A percentile compares a stretch with the other conserved stretches of the same genome.
These are phyloP conservation scores for Picus viridis DNA, from an alignment of 2,797 vertebrate species.

Conservation along the genomic window DNA sequence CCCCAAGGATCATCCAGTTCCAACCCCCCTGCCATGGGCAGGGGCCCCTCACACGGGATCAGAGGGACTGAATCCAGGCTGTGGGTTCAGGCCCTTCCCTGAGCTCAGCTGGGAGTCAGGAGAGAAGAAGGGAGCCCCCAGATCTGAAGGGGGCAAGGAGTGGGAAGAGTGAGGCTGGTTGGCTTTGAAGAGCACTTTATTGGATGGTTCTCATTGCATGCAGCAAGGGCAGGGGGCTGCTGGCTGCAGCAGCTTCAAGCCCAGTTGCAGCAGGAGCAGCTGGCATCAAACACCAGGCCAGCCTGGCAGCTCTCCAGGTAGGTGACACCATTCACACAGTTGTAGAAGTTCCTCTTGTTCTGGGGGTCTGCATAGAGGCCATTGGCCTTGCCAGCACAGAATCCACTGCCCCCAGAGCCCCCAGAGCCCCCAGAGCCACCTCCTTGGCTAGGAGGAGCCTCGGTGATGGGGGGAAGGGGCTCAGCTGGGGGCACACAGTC, in stretches of 20 bases:
- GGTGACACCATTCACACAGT: background rate
- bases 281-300: background rate
- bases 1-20: too few species aligned
- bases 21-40: too few species aligned
- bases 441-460: background rate
- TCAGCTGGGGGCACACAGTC: background rate
- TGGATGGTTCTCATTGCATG: background rate
- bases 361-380: background rate
- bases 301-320: background rate
- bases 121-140: background rate
- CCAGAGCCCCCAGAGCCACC: background rate
- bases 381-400: background rate
- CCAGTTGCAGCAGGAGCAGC: slow-evolving; percentile 60
- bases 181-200: background rate
- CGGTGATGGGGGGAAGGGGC: background rate
- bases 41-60: too few species aligned
- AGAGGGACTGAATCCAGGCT: background rate
- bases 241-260: slow-evolving; percentile 6
- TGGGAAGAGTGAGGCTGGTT: rapidly evolving
- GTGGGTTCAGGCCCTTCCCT: background rate
- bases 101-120: rapidly evolving
- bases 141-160: rapidly evolving
- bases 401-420: background rate
- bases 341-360: background rate
- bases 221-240: rapidly evolving